A percentile compares a stretch with the other conserved stretches of the same genome.
Evolutionary conservation across 2,113 vertebrate genomes (phyloP).

Genomic region (Apodemus speciosus): DNA sequence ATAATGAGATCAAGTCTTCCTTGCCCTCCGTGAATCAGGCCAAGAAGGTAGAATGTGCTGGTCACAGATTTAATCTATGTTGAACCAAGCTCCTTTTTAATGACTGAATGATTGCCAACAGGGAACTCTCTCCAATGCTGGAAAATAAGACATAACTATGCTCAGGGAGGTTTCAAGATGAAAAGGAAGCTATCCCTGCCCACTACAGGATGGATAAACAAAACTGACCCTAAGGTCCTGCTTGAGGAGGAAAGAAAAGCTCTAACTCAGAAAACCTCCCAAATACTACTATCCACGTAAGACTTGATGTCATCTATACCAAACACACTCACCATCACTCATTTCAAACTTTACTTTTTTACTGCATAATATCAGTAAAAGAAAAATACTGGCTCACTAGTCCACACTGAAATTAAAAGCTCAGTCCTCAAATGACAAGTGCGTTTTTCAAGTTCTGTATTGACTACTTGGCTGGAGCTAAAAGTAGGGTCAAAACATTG

Average conservation of each 20-base stretch:
- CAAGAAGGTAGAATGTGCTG: background rate
- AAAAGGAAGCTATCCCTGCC: background rate
- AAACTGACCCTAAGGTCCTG: background rate
- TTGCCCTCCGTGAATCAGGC: background rate
- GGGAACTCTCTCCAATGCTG: background rate
- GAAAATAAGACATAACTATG: background rate
- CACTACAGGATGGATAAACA: background rate
- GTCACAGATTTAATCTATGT: background rate
- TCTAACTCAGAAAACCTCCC: background rate
- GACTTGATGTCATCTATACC: background rate
- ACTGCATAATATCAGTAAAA: background rate
- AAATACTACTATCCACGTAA: background rate
- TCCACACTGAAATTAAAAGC: background rate
- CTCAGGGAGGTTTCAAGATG: background rate
- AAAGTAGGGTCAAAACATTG: background rate
- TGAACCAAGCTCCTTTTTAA: background rate
- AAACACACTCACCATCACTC: background rate
- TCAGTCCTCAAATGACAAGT: background rate
- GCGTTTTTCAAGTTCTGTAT: background rate
- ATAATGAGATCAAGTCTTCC: background rate
- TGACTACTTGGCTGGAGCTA: background rate
- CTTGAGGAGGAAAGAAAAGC: background rate
- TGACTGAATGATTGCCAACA: background rate
- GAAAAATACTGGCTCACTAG: background rate
- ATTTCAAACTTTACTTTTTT: background rate